phyloP scores from a whole-genome alignment of 2,888 invertebrate species.

The Metopia argyrocephala region DNA sequence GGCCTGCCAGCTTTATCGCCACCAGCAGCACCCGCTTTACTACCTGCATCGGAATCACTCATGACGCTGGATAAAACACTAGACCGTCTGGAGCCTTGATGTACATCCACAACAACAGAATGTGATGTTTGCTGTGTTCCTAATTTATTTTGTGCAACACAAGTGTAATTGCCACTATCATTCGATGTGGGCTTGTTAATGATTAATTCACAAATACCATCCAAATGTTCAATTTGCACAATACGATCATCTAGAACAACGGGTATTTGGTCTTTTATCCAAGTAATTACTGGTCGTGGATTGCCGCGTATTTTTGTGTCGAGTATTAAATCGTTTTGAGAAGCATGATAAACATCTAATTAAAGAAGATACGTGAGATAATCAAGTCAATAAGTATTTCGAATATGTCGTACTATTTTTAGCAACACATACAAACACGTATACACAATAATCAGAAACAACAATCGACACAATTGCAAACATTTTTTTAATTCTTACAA shows the following conservation, averaged over 20 bases:
- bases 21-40: conserved; percentile 58
- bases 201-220: conserved; percentile 86
- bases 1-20: conserved; percentile 57
- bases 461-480: background rate
- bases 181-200: conserved; percentile 83
- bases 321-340: conserved; percentile 86
- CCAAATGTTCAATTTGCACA: conserved; percentile 85
- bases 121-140: conserved; percentile 87
- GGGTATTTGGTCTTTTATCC: conserved; percentile 85
- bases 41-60: conserved; percentile 70
- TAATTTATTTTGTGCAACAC: conserved; percentile 85
- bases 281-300: conserved; percentile 85
- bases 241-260: conserved; percentile 81
- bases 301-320: conserved; percentile 90
- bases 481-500: background rate
- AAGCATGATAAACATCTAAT: conserved; percentile 84
- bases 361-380: conserved; percentile 68
- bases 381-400: conserved; percentile 37
- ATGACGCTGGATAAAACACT: conserved; percentile 72
- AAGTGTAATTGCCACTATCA: conserved; percentile 80
- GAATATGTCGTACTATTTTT: conserved; percentile 47
- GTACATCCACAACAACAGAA: conserved; percentile 80
- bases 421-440: conserved; percentile 24
- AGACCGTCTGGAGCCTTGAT: conserved; percentile 75
- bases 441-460: background rate